Percentiles rank a stretch among this genome's conserved stretches.
phyloP scores from a whole-genome alignment of 2,113 vertebrate species.

The Hassar affinis region DNA sequence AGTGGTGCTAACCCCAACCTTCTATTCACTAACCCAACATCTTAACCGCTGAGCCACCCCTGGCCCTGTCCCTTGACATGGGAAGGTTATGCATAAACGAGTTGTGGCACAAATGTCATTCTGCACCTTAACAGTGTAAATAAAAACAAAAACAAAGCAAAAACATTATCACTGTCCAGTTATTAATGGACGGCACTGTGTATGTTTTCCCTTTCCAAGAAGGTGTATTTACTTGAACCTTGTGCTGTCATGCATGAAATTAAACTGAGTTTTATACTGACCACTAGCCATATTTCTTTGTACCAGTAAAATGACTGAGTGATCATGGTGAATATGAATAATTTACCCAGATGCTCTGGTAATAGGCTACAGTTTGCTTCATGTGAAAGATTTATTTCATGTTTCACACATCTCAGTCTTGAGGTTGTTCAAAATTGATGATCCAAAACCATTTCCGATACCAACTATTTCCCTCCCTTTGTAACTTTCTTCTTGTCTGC shows the following conservation, averaged over 20 bases:
- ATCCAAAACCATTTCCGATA: conserved; percentile 31
- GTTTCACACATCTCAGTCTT: neutral
- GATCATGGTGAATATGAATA: neutral
- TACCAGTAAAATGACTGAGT: neutral
- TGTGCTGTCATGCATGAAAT: neutral
- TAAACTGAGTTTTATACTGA: neutral
- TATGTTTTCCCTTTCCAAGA: neutral
- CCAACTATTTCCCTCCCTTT: neutral
- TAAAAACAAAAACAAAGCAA: neutral
- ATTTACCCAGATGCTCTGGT: neutral
- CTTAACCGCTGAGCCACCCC: too few relatives aligned
- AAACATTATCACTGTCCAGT: neutral
- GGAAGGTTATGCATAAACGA: neutral
- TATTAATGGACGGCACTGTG: neutral
- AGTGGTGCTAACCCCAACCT: too few relatives aligned
- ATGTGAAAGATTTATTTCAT: conserved; percentile 15
- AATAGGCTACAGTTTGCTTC: neutral
- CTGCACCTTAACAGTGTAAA: neutral
- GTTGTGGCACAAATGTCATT: neutral
- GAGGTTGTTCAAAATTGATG: conserved; percentile 24
- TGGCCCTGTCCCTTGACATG: too few relatives aligned
- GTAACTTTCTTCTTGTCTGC: conserved; percentile 1
- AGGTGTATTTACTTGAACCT: neutral
- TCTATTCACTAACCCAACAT: too few relatives aligned
- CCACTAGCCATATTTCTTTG: neutral